Base-by-base conservation (phyloP, 1,140 invertebrate genomes). In the Apis laboriosa region DNA sequence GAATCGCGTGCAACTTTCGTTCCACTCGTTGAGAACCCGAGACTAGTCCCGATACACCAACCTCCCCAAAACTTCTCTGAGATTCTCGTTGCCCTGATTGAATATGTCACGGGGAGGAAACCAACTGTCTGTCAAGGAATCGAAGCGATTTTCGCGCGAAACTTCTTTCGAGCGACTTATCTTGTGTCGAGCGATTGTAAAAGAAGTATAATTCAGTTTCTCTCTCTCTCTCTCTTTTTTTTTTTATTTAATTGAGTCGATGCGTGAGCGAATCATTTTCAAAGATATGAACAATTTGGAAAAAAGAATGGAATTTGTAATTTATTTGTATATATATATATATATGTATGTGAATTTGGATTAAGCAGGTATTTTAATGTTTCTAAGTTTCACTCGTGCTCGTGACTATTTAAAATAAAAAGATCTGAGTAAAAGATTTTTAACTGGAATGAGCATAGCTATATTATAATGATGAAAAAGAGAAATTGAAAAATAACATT, bases 91-190 rank as follows among this genome's bases (percentile, higher is more conserved):
- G 60, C 28, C 24, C 49, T 58, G 72, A 76, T 81, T 58, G 79
- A 81, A 81, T 80, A 63, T 73, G 77, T 80, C 68, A 60, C 61
- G 11, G 9, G 61, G 19, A 56, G 51, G 53, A 53, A 49, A 53
- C 13, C 51, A n/a, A 1, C 51, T 19, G 17, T 1, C 43, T n/a
- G 51, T 43, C 67, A 49, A 17, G 5, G 17, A 64, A 28, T 60
- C 51, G 9, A 15, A 24, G 34, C 24, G 60, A 74, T 34, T 66
- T 63, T 28, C 58, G 21, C 15, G 19, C 70, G 1, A 63, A 81
- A 51, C 53, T 80, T 43, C 13, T 12, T 43, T 43, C 34, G 34
- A 0, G 17, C 24, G 24, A 73, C 51, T 73, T 43, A 7, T 8
- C 49, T 61, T 15, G 2, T 17, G 43, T 17, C 2, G 15, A 28